These are phyloP conservation scores for Cyprinodon tularosa DNA, from an alignment of 2,113 vertebrate genomes.

Conservation along the genomic window DNA sequence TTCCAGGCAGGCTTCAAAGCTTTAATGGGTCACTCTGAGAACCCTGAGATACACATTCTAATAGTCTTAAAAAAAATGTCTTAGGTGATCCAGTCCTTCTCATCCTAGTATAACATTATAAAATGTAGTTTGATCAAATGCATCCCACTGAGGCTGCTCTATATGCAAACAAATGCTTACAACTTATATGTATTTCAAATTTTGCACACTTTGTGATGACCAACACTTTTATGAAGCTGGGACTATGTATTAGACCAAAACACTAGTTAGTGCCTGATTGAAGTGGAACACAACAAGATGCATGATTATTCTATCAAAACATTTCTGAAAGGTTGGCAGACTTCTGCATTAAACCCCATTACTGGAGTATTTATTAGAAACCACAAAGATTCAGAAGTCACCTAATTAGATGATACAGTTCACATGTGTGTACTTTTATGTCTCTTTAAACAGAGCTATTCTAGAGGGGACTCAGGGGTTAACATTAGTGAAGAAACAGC, in stretches of 20 bases:
- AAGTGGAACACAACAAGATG: not conserved
- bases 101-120: not conserved
- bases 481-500: no score
- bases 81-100: not conserved
- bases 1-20: conserved; percentile 81
- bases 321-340: not conserved
- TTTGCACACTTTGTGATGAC: not conserved
- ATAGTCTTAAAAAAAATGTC: not conserved
- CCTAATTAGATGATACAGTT: not conserved
- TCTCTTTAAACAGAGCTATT: no score
- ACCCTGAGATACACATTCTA: no score
- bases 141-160: not conserved
- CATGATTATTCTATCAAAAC: not conserved
- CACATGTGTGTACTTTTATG: no score
- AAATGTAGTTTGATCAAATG: no score
- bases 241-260: not conserved
- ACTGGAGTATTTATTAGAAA: not conserved
- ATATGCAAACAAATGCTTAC: not conserved
- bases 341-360: no score
- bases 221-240: not conserved
- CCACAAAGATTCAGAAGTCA: not conserved
- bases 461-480: no score
- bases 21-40: not conserved
- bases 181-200: not conserved
- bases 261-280: not conserved